Evolutionary conservation across 2,797 vertebrate genomes (phyloP), one percentile per base, ranked within the genome.

Genomic region (Lithobates pipiens): DNA sequence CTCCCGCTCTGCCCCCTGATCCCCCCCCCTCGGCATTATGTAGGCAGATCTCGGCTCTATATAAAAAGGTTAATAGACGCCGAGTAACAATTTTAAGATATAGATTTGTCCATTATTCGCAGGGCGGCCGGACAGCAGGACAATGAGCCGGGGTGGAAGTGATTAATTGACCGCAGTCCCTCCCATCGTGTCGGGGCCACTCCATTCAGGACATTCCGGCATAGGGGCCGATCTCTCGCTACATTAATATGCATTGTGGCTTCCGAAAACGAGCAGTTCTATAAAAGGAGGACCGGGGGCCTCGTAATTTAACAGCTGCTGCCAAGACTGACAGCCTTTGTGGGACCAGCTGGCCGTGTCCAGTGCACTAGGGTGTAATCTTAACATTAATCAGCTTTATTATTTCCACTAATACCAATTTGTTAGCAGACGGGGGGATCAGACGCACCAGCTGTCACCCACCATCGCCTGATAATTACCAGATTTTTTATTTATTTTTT

Each of bases 311-410:
- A 92, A 90, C 89, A 92, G 93, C 94, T 95, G 93, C 93, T 93
- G 93, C 89, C 89, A 89, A 92, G 91, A 92, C 86, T 89, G 92
- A 90, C 92, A 89, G 91, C 91, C 90, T 92, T 90, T 91, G 91
- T 82, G 85, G 80, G 85, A 90, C 95, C 96, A 96, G 96, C 95
- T 96, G 95, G 95, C 94, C 92, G 93, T 94, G 94, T 94, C 92
- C 93, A 95, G 95, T 95, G 95, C 95, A 93, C 94, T 93, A 94
- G 94, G 95, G 94, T 96, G 93, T 93, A 95, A 94, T 95, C 94
- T 94, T 92, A 92, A 94, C 94, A 94, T 95, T 97, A 97, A 98
- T 98, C 97, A 97, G 96, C 96, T 97, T 97, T 96, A 95, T 96
- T 96, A 97, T 95, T 93, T 93, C 95, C 93, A 94, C 95, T 97